Evolutionary conservation across 2,113 vertebrate genomes (phyloP).

Genomic region (Solenodon paradoxus): DNA sequence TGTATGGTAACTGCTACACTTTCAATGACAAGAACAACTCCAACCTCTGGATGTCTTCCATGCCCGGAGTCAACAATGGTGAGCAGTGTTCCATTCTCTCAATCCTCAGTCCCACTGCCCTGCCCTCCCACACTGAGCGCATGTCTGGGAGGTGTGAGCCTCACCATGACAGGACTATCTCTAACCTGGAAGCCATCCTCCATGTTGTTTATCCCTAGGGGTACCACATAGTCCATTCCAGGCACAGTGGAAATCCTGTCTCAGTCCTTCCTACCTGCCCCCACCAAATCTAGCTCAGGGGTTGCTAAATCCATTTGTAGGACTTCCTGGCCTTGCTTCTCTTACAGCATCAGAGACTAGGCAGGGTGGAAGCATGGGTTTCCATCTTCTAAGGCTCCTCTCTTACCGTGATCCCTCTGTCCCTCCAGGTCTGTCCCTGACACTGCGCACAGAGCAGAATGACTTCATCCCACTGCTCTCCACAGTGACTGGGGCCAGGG

Average conservation of each 20-base stretch:
- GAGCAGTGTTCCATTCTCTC: neutral
- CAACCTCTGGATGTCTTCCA: conserved; percentile 84
- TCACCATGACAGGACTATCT: neutral
- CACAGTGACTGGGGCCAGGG: conserved; percentile 85
- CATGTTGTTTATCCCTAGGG: neutral
- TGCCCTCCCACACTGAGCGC: neutral
- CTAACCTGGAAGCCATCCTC: neutral
- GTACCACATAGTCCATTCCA: neutral
- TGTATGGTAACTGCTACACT: conserved; percentile 89
- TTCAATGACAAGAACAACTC: conserved; percentile 84
- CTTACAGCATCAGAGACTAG: neutral
- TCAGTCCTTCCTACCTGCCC: neutral
- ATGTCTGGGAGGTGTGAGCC: neutral
- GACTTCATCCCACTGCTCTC: conserved; percentile 87
- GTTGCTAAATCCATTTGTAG: neutral
- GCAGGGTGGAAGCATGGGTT: neutral
- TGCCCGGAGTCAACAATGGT: conserved; percentile 86
- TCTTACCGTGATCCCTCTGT: neutral
- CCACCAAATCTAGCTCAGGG: neutral
- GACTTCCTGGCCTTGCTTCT: neutral
- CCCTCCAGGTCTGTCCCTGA: conserved; percentile 83
- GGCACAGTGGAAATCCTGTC: neutral
- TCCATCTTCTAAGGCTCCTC: neutral
- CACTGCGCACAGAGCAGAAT: conserved; percentile 84
- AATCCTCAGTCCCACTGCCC: neutral